Evolutionary conservation across 1,140 invertebrate species (phyloP).

Genomic region (Philopotamus ludificatus): DNA sequence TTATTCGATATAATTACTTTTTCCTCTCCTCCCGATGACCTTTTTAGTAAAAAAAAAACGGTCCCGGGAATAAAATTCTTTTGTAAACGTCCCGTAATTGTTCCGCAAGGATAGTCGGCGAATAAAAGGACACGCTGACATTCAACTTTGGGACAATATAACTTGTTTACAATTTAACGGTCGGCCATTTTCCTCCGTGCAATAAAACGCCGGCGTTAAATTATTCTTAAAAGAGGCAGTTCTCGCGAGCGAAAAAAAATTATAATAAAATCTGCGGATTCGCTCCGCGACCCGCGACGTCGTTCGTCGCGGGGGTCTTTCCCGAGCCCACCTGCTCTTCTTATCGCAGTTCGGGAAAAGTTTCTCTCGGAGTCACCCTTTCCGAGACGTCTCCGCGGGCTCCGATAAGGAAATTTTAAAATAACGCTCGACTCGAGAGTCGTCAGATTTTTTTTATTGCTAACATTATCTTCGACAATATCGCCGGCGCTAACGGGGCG

Average conservation of each 20-base stretch:
- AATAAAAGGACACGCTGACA: slow-evolving; percentile 18
- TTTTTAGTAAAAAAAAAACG: not conserved
- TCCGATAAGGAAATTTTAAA: not conserved
- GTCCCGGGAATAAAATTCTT: slow-evolving; percentile 1
- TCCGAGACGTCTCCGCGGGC: not conserved
- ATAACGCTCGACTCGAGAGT: too few species aligned
- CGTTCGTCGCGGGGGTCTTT: not conserved
- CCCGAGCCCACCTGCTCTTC: not conserved
- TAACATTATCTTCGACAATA: too few species aligned
- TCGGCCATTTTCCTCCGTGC: slow-evolving; percentile 20
- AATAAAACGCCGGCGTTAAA: not conserved
- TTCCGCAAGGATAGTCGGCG: slow-evolving; percentile 7
- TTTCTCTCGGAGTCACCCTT: not conserved
- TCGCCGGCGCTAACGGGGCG: too few species aligned
- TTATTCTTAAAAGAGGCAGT: too few species aligned
- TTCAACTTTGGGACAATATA: slow-evolving; percentile 27
- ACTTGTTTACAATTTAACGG: slow-evolving; percentile 25
- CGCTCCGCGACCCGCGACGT: not conserved
- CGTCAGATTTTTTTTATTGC: too few species aligned
- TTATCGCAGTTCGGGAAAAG: not conserved
- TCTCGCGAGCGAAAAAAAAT: not conserved
- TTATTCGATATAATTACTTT: not conserved
- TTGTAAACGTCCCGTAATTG: slow-evolving; percentile 24
- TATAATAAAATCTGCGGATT: not conserved
- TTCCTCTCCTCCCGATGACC: not conserved